Base-by-base conservation (phyloP, 2,797 vertebrate genomes). In the Nothura maculosa region DNA sequence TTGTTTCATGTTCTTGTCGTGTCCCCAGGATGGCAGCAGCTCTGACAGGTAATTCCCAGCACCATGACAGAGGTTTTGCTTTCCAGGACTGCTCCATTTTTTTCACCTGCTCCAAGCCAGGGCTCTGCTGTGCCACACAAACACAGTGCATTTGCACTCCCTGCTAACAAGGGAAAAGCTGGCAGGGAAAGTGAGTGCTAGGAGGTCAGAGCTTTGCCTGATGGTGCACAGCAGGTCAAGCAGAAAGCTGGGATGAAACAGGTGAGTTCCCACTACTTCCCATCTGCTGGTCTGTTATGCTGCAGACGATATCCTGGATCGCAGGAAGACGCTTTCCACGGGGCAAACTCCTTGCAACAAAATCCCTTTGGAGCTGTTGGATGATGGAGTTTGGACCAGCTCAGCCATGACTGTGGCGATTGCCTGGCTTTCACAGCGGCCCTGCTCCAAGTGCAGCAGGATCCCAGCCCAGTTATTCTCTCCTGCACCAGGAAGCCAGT, bases 351-450 rank as follows among this genome's bases (percentile, higher is more conserved):
- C 40, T 64, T 0, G 3, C 63, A 68, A 48, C 52, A 60, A 62
- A 36, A 60, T 47, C 28, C 42, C 0, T 25, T 81, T 9, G 12
- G 38, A 68, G 62, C 13, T 19, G 22, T 11, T 43, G 38, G 34
- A 7, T 17, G 5, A 22, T 1, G 1, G 3, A 0, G 0, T 55
- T 25, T n/a, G n/a, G 38, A 32, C 15, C 0, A 9, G 58, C 9
- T 58, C 30, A 3, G 3, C 73, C 61, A 82, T 48, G 89, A 32
- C 76, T 10, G 17, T n/a, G 30, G 54, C 6, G 28, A 20, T 28
- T 25, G 60, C 7, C 18, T 0, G 3, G 40, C 19, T 38, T 16
- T 66, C 47, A 62, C 70, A 83, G 57, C 9, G 50, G 63, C n/a
- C 28, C 45, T 42, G 50, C 57, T 77, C 43, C 60, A 28, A 36